Evolutionary conservation across 1,140 invertebrate genomes (phyloP).

Genomic region (Zaprionus kolodkinae): DNA sequence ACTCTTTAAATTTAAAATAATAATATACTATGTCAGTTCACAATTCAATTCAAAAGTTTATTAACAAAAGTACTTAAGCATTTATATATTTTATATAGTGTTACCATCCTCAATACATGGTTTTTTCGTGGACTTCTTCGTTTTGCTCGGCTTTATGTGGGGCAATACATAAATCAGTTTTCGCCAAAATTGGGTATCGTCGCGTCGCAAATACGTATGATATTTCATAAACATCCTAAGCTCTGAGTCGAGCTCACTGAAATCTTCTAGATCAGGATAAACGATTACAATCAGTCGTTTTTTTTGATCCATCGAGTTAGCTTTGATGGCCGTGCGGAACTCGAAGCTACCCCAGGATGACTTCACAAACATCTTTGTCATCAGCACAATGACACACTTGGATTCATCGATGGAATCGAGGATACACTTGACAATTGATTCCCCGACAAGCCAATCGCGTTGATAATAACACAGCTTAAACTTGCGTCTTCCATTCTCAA

Average conservation of each 20-base stretch:
- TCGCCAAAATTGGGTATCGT: conserved; percentile 7
- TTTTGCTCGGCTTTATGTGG: not conserved
- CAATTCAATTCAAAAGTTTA: no score
- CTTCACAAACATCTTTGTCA: conserved; percentile 14
- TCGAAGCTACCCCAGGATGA: conserved; percentile 23
- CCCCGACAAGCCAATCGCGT: conserved; percentile 18
- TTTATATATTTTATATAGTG: no score
- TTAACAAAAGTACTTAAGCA: no score
- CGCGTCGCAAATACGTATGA: conserved; percentile 2
- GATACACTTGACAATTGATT: conserved; percentile 18
- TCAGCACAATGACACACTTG: conserved; percentile 3
- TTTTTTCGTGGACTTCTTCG: not conserved
- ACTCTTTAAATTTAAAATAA: no score
- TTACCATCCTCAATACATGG: no score
- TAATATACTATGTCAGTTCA: no score
- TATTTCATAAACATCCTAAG: not conserved
- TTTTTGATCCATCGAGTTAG: not conserved
- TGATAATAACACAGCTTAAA: conserved; percentile 15
- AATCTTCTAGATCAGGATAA: not conserved
- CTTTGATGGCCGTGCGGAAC: conserved; percentile 9
- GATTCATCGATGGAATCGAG: conserved; percentile 16
- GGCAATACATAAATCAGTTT: conserved; percentile 7
- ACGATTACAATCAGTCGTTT: conserved; percentile 9
- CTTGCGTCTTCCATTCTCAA: not conserved
- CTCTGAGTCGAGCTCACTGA: not conserved